These are phyloP conservation scores for Anastrepha ludens DNA, from an alignment of 1,140 invertebrate genomes.

Conservation along the genomic window DNA sequence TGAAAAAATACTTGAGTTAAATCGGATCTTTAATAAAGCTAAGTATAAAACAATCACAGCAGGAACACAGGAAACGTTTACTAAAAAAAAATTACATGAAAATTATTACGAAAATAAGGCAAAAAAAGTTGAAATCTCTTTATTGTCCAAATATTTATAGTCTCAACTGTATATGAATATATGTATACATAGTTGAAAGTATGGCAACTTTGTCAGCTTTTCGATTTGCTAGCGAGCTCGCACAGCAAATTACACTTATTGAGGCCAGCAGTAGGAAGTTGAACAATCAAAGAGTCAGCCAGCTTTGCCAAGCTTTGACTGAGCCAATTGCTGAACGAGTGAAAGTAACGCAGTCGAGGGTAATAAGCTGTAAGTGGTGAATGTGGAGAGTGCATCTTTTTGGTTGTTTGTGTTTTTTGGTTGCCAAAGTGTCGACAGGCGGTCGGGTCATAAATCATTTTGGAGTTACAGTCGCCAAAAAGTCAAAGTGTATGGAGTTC, in stretches of 20 bases:
- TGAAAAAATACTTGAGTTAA: too few species aligned
- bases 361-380: background rate
- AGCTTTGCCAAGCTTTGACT: conserved; percentile 10
- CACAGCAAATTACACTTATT: background rate
- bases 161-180: too few species aligned
- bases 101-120: background rate
- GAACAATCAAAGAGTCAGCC: background rate
- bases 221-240: background rate
- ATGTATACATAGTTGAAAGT: background rate
- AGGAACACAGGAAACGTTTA: too few species aligned
- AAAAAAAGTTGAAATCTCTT: background rate
- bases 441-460: conserved; percentile 36
- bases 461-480: conserved; percentile 20
- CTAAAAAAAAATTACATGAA: too few species aligned
- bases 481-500: background rate
- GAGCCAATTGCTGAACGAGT: conserved; percentile 17
- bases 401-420: conserved; percentile 14
- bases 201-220: conserved; percentile 46
- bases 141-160: too few species aligned
- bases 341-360: conserved; percentile 19
- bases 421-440: conserved; percentile 21
- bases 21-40: too few species aligned
- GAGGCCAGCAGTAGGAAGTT: conserved; percentile 8
- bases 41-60: too few species aligned
- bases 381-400: background rate